A percentile compares a stretch with the other conserved stretches of the same genome.
phyloP scores from a whole-genome alignment of 2,113 vertebrate species.

The Callocephalon fimbriatum region DNA sequence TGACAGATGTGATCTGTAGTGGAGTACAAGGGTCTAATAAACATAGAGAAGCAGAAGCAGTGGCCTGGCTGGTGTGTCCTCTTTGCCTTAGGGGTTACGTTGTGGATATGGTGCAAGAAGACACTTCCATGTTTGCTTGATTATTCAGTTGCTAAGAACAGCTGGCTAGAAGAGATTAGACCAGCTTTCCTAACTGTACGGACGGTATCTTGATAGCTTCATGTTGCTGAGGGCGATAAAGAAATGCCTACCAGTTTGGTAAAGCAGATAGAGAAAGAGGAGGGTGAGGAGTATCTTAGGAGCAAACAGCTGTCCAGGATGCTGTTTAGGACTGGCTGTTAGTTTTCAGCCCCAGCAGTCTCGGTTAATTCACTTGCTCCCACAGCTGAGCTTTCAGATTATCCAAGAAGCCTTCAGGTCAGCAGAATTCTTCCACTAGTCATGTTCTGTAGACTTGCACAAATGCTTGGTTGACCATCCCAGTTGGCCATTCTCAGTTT shows the following conservation, averaged over 20 bases:
- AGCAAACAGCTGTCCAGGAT: neutral
- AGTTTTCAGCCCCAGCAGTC: neutral
- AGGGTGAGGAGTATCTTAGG: neutral
- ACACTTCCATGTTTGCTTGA: neutral
- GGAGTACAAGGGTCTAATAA: neutral
- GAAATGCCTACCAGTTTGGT: neutral
- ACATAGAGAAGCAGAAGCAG: neutral
- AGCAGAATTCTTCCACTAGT: neutral
- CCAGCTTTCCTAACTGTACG: neutral
- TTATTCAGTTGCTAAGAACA: neutral
- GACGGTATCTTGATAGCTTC: neutral
- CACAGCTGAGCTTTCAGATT: neutral
- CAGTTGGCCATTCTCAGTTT: neutral
- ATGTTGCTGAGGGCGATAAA: neutral
- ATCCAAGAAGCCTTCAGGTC: neutral
- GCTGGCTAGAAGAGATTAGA: neutral
- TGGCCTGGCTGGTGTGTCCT: neutral
- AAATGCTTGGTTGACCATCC: neutral
- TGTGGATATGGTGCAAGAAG: neutral
- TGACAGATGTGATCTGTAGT: neutral
- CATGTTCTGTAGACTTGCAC: neutral
- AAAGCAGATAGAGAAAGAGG: neutral
- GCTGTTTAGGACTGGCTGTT: neutral
- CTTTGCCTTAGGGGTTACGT: neutral
- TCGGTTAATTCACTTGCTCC: neutral